phyloP scores from a whole-genome alignment of 2,797 vertebrate genomes.

The Hozukius guyotensis region DNA sequence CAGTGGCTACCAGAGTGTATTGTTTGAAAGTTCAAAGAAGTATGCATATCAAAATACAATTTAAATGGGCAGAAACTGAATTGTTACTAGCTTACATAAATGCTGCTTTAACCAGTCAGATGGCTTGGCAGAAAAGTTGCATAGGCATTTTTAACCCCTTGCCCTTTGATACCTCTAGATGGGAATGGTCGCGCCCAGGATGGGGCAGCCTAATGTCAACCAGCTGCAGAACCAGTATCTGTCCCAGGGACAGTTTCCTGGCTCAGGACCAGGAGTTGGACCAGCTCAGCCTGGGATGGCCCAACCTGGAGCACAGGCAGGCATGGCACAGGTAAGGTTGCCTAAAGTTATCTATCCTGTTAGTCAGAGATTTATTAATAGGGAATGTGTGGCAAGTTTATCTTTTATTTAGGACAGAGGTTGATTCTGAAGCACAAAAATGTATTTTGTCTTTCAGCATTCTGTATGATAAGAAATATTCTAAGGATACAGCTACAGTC shows the following conservation, averaged over 20 bases:
- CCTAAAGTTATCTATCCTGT: background rate
- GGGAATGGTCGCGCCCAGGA: slow-evolving; percentile 88
- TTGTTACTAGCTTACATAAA: background rate
- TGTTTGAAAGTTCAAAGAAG: background rate
- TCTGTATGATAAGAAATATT: background rate
- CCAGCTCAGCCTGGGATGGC: slow-evolving; percentile 85
- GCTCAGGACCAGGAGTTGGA: slow-evolving; percentile 86
- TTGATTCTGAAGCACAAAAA: background rate
- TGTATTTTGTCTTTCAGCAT: background rate
- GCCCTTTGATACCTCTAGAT: slow-evolving; percentile 74
- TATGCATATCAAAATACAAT: background rate
- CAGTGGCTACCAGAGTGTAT: background rate
- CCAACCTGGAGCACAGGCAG: slow-evolving; percentile 85
- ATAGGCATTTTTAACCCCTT: background rate
- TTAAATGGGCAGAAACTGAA: background rate
- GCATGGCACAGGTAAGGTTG: slow-evolving; percentile 81
- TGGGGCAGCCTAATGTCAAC: slow-evolving; percentile 87
- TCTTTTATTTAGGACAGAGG: background rate
- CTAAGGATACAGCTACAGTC: background rate
- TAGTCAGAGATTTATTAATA: background rate
- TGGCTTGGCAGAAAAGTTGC: background rate
- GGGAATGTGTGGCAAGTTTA: background rate
- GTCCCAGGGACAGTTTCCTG: slow-evolving; percentile 88
- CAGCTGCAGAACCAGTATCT: slow-evolving; percentile 94
- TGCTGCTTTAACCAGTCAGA: background rate